Evolutionary conservation across 2,113 vertebrate genomes (phyloP), one percentile per base, ranked within the genome.

Genomic region (Gavialis gangeticus): DNA sequence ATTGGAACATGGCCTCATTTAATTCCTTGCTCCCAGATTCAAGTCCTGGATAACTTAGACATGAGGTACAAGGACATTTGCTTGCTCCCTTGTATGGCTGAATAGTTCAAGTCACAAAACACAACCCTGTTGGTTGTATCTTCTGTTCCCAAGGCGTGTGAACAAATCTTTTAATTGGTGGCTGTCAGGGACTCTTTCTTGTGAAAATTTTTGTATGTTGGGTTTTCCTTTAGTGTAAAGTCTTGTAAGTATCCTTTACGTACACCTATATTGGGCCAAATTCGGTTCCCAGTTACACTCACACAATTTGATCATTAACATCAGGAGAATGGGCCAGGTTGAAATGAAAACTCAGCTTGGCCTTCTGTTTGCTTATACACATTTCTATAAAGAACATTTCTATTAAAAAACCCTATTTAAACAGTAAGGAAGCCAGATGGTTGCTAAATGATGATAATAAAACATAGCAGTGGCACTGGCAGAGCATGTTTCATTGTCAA

Each of bases 401-500:
- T 46, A 46, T 46, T 46, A 46, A 46, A 46, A 46, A 46, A 46
- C 46, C 8, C 46, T 46, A 46, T 46, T 46, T 87, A 78, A 2
- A 2, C 27, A 64, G 85, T 58, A 75, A 54, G 85, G 69, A 81
- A 79, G 57, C 16, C 22, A 73, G 64, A 75, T 67, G 81, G 78
- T 63, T 73, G 63, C 58, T 2, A 24, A 75, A 73, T 67, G 75
- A 86, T 54, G 82, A 25, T 76, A 86, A 88, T 59, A 84, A 67
- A 55, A 85, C 34, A 78, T 55, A 88, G 62, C 71, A 94, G 67
- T n/a, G 80, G 34, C 71, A 27, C 67, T 91, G 64, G 60, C 58
- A 87, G 55, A 64, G 90, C 21, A 24, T 94, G 34, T 82, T 95
- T 92, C 62, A 71, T 59, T 86, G 7, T 81, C 85, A 4, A 73